Conservation (phyloP, 2,797 vertebrate species). For the Pipistrellus pipistrellus region DNA sequence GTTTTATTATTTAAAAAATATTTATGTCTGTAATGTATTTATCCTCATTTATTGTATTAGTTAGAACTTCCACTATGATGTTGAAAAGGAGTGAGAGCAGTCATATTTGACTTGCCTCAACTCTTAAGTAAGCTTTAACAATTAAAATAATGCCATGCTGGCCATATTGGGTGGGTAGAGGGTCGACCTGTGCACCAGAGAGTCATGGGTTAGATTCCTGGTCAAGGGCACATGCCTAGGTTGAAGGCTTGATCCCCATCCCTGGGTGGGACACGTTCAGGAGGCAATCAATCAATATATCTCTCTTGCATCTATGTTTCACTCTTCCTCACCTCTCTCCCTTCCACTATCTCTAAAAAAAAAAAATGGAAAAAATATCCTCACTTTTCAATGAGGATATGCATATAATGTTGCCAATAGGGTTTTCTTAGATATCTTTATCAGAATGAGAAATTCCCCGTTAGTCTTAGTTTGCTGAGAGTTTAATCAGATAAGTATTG, state of each 20-base stretch:
- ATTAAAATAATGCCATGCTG: not conserved
- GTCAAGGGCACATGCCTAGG: too few relatives aligned
- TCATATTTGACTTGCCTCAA: not conserved
- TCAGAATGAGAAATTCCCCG: not conserved
- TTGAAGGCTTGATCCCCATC: too few relatives aligned
- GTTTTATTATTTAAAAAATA: constrained; percentile 25
- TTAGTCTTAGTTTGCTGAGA: constrained; percentile 30
- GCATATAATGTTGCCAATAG: not conserved
- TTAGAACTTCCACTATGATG: not conserved
- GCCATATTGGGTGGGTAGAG: too few relatives aligned
- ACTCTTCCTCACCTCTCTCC: too few relatives aligned
- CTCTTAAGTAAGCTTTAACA: not conserved
- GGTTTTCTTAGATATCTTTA: not conserved
- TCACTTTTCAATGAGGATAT: too few relatives aligned
- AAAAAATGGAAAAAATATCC: too few relatives aligned
- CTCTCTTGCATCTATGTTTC: too few relatives aligned
- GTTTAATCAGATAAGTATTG: not conserved
- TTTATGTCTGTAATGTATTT: not conserved
- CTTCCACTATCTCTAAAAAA: too few relatives aligned
- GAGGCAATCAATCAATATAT: too few relatives aligned
- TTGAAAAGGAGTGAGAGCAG: not conserved
- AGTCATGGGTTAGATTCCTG: too few relatives aligned
- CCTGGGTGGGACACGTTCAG: too few relatives aligned
- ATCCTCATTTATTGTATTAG: not conserved
- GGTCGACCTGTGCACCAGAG: too few relatives aligned